Conservation (phyloP, 2,113 vertebrate genomes). For the Hypanus sabinus region DNA sequence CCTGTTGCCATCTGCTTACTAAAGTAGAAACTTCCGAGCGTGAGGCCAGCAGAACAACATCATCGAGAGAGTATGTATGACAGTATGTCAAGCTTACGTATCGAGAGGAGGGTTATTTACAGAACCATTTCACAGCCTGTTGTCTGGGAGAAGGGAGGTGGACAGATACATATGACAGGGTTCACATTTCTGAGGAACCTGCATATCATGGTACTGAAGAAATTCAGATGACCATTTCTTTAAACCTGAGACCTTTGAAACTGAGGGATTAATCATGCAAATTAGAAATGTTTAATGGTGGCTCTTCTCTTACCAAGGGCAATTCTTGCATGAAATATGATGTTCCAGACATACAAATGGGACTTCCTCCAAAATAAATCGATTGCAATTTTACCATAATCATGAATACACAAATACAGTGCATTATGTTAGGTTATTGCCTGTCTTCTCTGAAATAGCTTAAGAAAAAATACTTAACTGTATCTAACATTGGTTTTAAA, state of each 20-base stretch:
- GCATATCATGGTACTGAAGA: not conserved
- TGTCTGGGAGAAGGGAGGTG: not conserved
- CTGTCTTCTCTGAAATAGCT: too few species aligned
- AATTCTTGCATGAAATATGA: not conserved
- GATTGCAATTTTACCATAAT: not conserved
- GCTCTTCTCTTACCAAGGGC: not conserved
- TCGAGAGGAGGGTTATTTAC: not conserved
- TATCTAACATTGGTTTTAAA: too few species aligned
- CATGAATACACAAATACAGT: too few species aligned
- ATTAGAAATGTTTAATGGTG: not conserved
- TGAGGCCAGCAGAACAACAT: not conserved
- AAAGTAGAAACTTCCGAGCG: not conserved
- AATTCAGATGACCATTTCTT: not conserved
- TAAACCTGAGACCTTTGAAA: not conserved
- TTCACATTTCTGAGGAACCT: too few species aligned
- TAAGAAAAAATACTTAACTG: too few species aligned
- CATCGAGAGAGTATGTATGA: not conserved
- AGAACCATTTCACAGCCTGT: not conserved
- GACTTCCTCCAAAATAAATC: not conserved
- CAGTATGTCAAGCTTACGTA: not conserved
- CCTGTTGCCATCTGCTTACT: not conserved
- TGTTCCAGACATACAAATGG: not conserved
- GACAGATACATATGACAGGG: not conserved
- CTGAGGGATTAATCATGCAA: not conserved
- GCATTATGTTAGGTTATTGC: too few species aligned